These are phyloP conservation scores for Athalia cordata DNA, from an alignment of 2,888 invertebrate genomes.

Conservation along the genomic window DNA sequence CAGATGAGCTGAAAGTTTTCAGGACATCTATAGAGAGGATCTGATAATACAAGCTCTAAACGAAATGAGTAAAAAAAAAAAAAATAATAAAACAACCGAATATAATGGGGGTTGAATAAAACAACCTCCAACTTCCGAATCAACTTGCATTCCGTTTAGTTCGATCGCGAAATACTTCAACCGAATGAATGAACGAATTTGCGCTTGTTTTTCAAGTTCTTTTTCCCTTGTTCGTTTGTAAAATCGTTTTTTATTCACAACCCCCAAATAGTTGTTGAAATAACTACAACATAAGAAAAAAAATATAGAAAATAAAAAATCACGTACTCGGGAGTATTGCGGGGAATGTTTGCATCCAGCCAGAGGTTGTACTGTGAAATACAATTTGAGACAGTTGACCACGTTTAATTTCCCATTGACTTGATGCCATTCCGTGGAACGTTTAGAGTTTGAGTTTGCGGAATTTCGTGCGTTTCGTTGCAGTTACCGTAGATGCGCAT, in stretches of 20 bases:
- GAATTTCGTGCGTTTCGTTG: not conserved
- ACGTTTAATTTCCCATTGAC: slow-evolving; percentile 8
- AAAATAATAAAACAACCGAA: too few relatives aligned
- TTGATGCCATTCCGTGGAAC: not conserved
- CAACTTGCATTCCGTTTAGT: slow-evolving; percentile 16
- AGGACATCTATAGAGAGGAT: slow-evolving; percentile 3
- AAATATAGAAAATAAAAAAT: not conserved
- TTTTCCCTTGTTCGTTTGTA: not conserved
- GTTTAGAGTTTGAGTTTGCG: not conserved
- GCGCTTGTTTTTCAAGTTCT: not conserved
- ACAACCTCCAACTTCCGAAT: slow-evolving; percentile 15
- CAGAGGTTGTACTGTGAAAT: not conserved
- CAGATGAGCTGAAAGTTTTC: slow-evolving; percentile 3
- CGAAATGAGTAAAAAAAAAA: slow-evolving; percentile 18
- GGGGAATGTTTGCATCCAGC: not conserved
- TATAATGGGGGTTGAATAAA: not conserved
- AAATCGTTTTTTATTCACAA: not conserved
- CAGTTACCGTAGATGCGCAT: not conserved
- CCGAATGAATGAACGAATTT: slow-evolving; percentile 23
- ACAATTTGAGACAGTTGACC: slow-evolving; percentile 10
- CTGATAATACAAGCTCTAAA: slow-evolving; percentile 6
- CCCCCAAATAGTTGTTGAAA: not conserved
- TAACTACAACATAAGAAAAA: not conserved
- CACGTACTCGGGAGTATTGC: too few relatives aligned
- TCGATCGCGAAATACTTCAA: not conserved